These are phyloP conservation scores for Helicoverpa zea DNA, from an alignment of 1,140 invertebrate genomes.

Conservation along the genomic window DNA sequence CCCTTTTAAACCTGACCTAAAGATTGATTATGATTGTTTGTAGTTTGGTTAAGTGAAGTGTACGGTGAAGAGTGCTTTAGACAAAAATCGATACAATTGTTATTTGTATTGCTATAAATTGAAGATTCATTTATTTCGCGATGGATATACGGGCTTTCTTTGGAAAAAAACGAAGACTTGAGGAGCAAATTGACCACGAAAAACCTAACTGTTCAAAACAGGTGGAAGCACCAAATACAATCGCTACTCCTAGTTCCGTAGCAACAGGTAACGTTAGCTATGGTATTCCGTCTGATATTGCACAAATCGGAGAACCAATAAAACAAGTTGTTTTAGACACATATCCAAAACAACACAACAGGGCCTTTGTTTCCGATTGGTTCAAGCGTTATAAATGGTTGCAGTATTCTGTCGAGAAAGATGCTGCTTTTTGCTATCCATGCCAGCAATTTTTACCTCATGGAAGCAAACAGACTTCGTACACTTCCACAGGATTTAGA, in stretches of 20 bases:
- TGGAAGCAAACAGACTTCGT: conserved; percentile 55
- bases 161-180: conserved; percentile 18
- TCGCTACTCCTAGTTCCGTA: conserved; percentile 55
- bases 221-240: conserved; percentile 55
- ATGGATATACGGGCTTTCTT: conserved; percentile 56
- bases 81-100: conserved; percentile 52
- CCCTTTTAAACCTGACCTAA: no score
- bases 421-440: conserved; percentile 53
- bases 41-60: no score
- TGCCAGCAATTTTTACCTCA: conserved; percentile 48
- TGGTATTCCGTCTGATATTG: conserved; percentile 55
- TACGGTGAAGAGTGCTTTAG: background rate
- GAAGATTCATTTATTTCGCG: conserved; percentile 57
- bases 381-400: conserved; percentile 53
- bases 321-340: conserved; percentile 55
- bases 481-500: conserved; percentile 55
- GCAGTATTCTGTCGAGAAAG: conserved; percentile 54
- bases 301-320: conserved; percentile 55
- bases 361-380: conserved; percentile 48
- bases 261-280: conserved; percentile 53
- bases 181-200: conserved; percentile 57
- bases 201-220: conserved; percentile 56
- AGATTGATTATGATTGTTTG: no score
- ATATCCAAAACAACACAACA: conserved; percentile 56
- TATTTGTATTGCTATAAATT: conserved; percentile 54